phyloP scores from a whole-genome alignment of 2,797 vertebrate species.

The Phylloscopus collybita region DNA sequence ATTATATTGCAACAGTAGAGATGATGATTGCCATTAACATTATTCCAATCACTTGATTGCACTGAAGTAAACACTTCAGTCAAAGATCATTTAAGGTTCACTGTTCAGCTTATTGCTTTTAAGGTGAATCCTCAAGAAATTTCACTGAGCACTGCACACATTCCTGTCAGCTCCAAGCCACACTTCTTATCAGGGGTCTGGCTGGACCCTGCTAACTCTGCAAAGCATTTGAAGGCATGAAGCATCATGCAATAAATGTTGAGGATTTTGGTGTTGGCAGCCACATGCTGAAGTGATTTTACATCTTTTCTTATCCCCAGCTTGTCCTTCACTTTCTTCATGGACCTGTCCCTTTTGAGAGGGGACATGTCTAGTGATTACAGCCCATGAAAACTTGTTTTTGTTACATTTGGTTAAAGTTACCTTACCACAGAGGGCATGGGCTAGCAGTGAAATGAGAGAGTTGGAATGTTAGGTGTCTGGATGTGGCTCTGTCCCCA shows the following conservation, averaged over 20 bases:
- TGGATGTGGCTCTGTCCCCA: background rate
- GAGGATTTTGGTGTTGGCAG: background rate
- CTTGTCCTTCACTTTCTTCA: background rate
- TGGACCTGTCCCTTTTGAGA: background rate
- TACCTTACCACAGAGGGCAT: background rate
- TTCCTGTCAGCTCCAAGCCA: background rate
- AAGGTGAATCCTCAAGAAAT: background rate
- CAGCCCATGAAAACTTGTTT: background rate
- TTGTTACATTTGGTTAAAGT: background rate
- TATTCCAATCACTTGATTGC: background rate
- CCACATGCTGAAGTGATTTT: background rate
- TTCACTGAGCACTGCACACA: background rate
- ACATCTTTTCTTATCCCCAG: background rate
- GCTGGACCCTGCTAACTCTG: background rate
- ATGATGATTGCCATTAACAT: background rate
- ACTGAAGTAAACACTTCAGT: background rate
- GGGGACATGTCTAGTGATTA: background rate
- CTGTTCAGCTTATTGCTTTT: background rate
- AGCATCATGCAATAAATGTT: background rate
- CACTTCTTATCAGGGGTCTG: background rate
- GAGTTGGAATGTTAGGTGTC: background rate
- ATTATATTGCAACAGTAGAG: background rate
- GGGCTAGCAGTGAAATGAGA: background rate
- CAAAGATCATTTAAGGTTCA: slow-evolving; percentile 1
- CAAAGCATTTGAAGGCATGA: background rate